Base-by-base conservation (phyloP, 2,888 invertebrate genomes). In the Reticulitermes lucifugus region DNA sequence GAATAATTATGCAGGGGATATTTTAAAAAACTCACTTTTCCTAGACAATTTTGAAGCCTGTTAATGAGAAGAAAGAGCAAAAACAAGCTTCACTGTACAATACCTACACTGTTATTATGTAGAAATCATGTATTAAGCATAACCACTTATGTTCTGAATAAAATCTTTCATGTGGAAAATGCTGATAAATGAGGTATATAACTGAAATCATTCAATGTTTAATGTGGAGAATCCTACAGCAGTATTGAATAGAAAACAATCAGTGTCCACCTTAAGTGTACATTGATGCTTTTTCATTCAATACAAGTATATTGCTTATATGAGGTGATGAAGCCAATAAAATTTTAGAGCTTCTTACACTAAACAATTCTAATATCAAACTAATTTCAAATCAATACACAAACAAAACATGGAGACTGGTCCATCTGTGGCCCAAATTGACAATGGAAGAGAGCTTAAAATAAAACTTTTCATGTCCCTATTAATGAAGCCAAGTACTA, bases 11-110 rank as follows among this genome's bases (percentile, higher is more conserved):
- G 35, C 6, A 10, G 35, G 9, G 9, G 29, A 41, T n/a, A 46
- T 77, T 22, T 77, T 43, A 77, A 77, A 77, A 77, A 77, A 35
- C 35, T 77, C 41, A 77, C 43, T 77, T 73, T 71, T 71, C n/a
- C 75, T 75, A 75, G 22, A 75, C 9, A 43, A 75, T 75, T 75
- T 46, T 43, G 75, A 75, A 35, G 43, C 18, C 71, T 29, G 71
- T 71, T 35, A 71, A 71, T 18, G 25, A 71, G 71, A 71, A 9
- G 29, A 71, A 71, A 71, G 35, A 35, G 71, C 18, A 71, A 3
- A 29, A 25, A 29, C 71, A 71, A 60, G 60, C 60, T 35, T 71
- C 71, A 75, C 5, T 75, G 75, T 14, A 35, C 41, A 18, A 43
- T 71, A 9, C 71, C 71, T 29, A 71, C 35, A 71, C 2, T 25